Evolutionary conservation across 2,113 vertebrate species (phyloP).

Genomic region (Ophiodon elongatus): DNA sequence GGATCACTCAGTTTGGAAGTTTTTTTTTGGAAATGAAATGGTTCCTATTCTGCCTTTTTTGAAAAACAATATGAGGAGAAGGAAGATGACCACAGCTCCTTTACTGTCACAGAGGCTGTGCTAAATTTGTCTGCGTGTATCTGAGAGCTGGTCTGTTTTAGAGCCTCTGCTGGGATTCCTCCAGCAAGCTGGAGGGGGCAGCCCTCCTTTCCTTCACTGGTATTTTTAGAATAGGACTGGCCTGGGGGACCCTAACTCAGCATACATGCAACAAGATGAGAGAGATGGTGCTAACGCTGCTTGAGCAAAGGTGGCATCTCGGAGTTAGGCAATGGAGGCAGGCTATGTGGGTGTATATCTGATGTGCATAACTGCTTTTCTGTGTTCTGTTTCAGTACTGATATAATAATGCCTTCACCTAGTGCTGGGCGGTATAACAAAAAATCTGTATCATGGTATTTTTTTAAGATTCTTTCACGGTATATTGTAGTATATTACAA

Average conservation of each 20-base stretch:
- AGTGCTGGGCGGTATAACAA: not conserved
- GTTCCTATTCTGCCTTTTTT: slow-evolving; percentile 3
- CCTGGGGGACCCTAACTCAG: slow-evolving; percentile 78
- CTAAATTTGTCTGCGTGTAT: slow-evolving; percentile 75
- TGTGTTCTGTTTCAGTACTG: slow-evolving; percentile 24
- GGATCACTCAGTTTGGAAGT: not conserved
- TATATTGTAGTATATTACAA: not conserved
- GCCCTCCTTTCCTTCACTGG: slow-evolving; percentile 69
- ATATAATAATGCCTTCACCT: not conserved
- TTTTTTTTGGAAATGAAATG: not conserved
- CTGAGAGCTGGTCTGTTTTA: slow-evolving; percentile 63
- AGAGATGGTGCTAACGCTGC: slow-evolving; percentile 34
- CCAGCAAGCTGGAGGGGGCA: slow-evolving; percentile 69
- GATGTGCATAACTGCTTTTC: slow-evolving; percentile 41
- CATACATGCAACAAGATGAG: slow-evolving; percentile 61
- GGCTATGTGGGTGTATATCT: slow-evolving; percentile 61
- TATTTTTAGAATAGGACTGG: slow-evolving; percentile 79
- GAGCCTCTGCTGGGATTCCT: slow-evolving; percentile 74
- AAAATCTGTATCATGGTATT: not conserved
- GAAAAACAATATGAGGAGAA: slow-evolving; percentile 42
- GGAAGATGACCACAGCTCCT: slow-evolving; percentile 50
- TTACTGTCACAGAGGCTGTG: slow-evolving; percentile 57
- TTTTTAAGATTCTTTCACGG: not conserved
- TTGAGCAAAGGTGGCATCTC: slow-evolving; percentile 63
- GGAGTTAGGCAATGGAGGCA: slow-evolving; percentile 43